phyloP scores from a whole-genome alignment of 1,140 invertebrate species.

The Drosophila sturtevanti region DNA sequence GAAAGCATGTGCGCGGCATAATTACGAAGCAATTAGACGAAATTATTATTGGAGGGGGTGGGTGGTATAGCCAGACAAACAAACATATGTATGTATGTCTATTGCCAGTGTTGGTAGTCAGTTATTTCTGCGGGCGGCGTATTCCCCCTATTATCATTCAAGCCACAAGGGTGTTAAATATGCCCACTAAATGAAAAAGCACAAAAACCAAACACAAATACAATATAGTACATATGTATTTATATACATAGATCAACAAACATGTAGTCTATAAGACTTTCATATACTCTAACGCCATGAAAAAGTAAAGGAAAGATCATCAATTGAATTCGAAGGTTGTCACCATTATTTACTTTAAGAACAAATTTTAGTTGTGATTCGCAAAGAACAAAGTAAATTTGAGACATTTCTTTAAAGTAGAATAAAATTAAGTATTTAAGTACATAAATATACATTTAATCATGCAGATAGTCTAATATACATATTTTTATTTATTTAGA shows the following conservation, averaged over 20 bases:
- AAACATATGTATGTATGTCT: conserved; percentile 62
- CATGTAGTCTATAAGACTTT: not conserved
- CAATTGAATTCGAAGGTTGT: no score
- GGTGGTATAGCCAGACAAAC: not conserved
- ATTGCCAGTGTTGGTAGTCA: conserved; percentile 1
- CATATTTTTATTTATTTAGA: no score
- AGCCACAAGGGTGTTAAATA: conserved; percentile 35
- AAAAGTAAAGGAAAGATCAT: no score
- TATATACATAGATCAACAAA: not conserved
- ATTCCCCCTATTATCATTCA: conserved; percentile 72
- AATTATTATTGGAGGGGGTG: conserved; percentile 71
- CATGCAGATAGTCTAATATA: no score
- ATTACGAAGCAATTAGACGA: conserved; percentile 81
- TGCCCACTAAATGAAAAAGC: conserved; percentile 36
- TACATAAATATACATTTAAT: no score
- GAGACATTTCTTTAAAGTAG: no score
- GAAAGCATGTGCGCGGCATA: conserved; percentile 78
- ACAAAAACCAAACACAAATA: conserved; percentile 50
- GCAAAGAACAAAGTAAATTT: no score
- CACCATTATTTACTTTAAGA: no score
- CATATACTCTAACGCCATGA: no score
- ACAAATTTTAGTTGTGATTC: no score
- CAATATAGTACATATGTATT: no score
- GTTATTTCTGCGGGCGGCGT: conserved; percentile 33
- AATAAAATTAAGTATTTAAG: no score